Base-by-base conservation (phyloP, 2,113 vertebrate species). In the Melospiza georgiana region DNA sequence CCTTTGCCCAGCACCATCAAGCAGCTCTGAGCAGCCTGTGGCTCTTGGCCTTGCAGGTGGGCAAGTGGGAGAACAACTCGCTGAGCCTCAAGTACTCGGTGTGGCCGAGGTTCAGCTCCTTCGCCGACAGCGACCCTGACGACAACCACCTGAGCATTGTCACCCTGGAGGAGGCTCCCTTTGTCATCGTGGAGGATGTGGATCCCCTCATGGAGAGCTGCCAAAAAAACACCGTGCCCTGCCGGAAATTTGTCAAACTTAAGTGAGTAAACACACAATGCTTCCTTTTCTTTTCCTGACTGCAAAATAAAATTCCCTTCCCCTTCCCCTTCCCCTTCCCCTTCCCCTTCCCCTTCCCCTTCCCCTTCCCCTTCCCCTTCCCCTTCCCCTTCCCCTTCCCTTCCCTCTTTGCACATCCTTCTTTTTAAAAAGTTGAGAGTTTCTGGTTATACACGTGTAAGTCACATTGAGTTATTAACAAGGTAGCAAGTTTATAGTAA, bases 111-210 rank as follows among this genome's bases (percentile, higher is more conserved):
- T 99, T 98, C 97, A 99, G 99, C 97, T 99, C 99, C 21, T 99
- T 99, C 1, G 98, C 98, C 0, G 99, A 99, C 89, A 98, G 98
- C 0, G 99, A 99, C 91, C 98, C 99, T 0, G 99, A 99, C 0
- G 99, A 99, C 97, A 99, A 99, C 97, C 99, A 99, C 85, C 97
- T 99, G 96, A 99, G 98, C 97, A 99, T 99, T 11, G 99, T 99
- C 93, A 99, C 99, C n/a, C 96, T 99, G 84, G 99, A 99, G 97
- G 99, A 99, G 97, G 99, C 99, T 59, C 99, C 99, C 5, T 99
- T 99, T 31, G 99, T 99, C 76, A 98, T 99, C 1, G 99, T 99
- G 84, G 99, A 99, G 85, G 99, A 99, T 28, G 98, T 99, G 75
- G 99, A 99, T 89, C 98, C 98, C 8, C 97, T 99, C 85, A 99